A percentile compares a stretch with the other conserved stretches of the same genome.
These are phyloP conservation scores for Andrena trimmerana DNA, from an alignment of 2,888 invertebrate species.

Conservation along the genomic window DNA sequence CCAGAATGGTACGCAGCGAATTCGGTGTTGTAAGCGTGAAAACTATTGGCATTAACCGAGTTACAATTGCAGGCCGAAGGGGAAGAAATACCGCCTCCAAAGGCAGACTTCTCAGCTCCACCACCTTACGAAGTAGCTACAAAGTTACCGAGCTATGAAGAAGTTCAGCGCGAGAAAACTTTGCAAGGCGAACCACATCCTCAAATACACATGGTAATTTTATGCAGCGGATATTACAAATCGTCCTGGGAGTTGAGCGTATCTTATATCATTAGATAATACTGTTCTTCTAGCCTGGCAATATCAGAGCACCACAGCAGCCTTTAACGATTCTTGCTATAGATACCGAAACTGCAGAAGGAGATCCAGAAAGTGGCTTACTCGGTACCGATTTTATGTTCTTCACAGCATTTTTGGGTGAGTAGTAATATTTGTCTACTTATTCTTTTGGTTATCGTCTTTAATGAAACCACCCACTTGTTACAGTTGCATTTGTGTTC, in stretches of 20 bases:
- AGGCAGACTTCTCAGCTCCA: constrained; percentile 93
- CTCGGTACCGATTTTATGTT: constrained; percentile 98
- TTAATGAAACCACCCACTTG: constrained; percentile 40
- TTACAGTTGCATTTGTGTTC: constrained; percentile 96
- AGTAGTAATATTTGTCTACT: constrained; percentile 71
- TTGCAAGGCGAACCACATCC: constrained; percentile 89
- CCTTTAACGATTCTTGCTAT: constrained; percentile 92
- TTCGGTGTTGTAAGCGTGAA: neutral
- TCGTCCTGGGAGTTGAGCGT: neutral
- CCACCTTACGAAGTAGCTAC: constrained; percentile 95
- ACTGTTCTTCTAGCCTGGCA: constrained; percentile 76
- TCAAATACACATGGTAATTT: constrained; percentile 80
- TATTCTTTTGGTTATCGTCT: neutral
- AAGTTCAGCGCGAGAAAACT: constrained; percentile 95
- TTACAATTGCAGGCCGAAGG: constrained; percentile 61
- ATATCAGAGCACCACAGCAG: constrained; percentile 85
- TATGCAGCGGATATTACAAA: neutral
- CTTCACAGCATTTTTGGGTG: constrained; percentile 95
- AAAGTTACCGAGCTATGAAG: constrained; percentile 96
- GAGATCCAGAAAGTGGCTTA: constrained; percentile 92
- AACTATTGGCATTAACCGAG: constrained; percentile 1
- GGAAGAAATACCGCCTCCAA: constrained; percentile 92
- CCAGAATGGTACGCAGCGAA: constrained; percentile 59
- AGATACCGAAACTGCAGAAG: constrained; percentile 90
- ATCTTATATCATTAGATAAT: constrained; percentile 17